These are phyloP conservation scores for Crax fasciolata DNA, from an alignment of 2,797 vertebrate species.

Conservation along the genomic window DNA sequence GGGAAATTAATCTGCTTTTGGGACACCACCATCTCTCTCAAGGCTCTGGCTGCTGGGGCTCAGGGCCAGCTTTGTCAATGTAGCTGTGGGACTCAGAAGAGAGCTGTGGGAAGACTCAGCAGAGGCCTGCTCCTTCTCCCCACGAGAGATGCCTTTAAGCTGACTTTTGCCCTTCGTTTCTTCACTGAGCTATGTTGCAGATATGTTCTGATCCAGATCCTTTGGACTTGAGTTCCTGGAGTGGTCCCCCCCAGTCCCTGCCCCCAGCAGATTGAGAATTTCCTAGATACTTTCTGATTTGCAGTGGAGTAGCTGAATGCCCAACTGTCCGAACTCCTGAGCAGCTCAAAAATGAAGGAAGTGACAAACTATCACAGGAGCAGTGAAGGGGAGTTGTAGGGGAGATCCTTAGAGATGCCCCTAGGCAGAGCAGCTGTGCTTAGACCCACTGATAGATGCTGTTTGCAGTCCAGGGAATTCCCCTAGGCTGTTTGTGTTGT, in stretches of 20 bases:
- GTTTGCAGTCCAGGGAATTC: not conserved
- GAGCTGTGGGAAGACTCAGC: not conserved
- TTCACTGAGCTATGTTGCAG: not conserved
- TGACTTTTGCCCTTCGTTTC: not conserved
- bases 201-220: not conserved
- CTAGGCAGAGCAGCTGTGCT: not conserved
- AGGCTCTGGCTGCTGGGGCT: not conserved
- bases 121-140: not conserved
- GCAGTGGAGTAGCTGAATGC: not conserved
- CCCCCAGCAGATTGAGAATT: not conserved
- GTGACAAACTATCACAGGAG: not conserved
- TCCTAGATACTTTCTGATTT: not conserved
- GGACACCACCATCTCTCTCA: not conserved
- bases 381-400: not conserved
- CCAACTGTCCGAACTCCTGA: not conserved
- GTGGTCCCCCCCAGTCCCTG: too few relatives aligned
- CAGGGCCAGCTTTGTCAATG: not conserved
- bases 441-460: not conserved
- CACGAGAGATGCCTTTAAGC: not conserved
- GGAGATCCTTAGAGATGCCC: not conserved
- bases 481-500: not conserved
- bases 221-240: not conserved
- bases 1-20: not conserved
- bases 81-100: not conserved
- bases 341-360: not conserved